Evolutionary conservation across 2,888 invertebrate species (phyloP), one percentile per base, ranked within the genome.

Genomic region (Andrena haemorrhoa): DNA sequence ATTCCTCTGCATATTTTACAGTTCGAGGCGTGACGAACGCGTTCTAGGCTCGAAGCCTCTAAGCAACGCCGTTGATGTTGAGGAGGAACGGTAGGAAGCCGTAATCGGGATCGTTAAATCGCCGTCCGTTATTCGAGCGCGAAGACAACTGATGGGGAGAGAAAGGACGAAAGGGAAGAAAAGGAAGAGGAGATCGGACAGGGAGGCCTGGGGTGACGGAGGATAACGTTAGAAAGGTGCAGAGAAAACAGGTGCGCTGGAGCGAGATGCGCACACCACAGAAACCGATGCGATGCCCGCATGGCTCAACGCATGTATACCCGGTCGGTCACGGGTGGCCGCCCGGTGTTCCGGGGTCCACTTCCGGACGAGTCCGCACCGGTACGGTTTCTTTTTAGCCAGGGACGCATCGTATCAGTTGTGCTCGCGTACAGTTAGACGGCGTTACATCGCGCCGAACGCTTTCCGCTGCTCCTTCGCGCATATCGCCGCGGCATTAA

Each of bases 321-420:
- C 64, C 86, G 56, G 91, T 87, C 88, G 92, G 93, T 93, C 93
- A 93, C 93, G 93, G 93, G 88, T 93, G 92, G 93, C 91, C 91
- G 93, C 89, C 81, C 90, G 58, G 86, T 91, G 92, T 93, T 93
- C 93, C 93, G 93, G 94, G 94, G 90, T 89, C 90, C 91, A 88
- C 91, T 93, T 93, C 93, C 93, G 93, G 93, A 92, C 91, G 85
- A 82, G 85, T 86, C 86, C 83, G 86, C 89, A 90, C 90, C 82
- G 86, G 88, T 92, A 91, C 88, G 92, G 90, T 89, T 92, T 92
- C 93, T 90, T 91, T 90, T 88, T 82, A 86, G 73, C 53, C 70
- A 72, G 68, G 75, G 82, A 79, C 81, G 79, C 80, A 70, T 79
- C 64, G 73, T 83, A 88, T 87, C 88, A 80, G 88, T 85, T 75